phyloP scores from a whole-genome alignment of 2,888 invertebrate species.

The Aquatica leii region DNA sequence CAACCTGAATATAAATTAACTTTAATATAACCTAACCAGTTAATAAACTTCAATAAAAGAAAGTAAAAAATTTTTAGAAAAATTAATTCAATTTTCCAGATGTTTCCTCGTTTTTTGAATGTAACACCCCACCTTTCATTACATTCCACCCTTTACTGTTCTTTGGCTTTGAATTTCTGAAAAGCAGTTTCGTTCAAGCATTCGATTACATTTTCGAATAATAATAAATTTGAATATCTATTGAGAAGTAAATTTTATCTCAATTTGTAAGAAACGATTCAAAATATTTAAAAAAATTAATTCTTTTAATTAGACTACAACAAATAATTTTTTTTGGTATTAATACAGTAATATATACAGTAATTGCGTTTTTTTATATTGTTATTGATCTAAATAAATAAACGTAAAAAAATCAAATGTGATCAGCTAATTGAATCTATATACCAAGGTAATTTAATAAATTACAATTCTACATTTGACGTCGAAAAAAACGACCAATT shows the following conservation, averaged over 20 bases:
- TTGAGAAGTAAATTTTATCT: conserved; percentile 1
- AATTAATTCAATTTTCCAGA: conserved; percentile 17
- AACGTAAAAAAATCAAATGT: too few species aligned
- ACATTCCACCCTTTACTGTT: conserved; percentile 28
- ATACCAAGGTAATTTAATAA: too few species aligned
- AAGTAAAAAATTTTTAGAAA: conserved; percentile 4
- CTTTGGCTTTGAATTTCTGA: conserved; percentile 30
- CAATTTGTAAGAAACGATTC: conserved; percentile 11
- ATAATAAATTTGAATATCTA: conserved; percentile 23
- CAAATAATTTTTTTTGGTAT: too few species aligned
- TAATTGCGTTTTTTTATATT: too few species aligned
- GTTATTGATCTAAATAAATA: too few species aligned
- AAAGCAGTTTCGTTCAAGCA: conserved; percentile 25
- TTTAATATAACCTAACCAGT: not conserved
- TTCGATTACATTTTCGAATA: conserved; percentile 26
- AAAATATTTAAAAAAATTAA: conserved; percentile 17
- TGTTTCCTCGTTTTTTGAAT: conserved; percentile 21
- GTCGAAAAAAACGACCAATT: too few species aligned
- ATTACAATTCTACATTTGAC: too few species aligned
- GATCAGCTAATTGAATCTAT: too few species aligned
- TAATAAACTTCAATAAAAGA: not conserved
- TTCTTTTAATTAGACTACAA: not conserved
- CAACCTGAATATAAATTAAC: not conserved
- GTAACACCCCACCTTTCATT: conserved; percentile 27
- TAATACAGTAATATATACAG: too few species aligned